These are phyloP conservation scores for Fregetta grallaria DNA, from an alignment of 2,113 vertebrate genomes.

Conservation along the genomic window DNA sequence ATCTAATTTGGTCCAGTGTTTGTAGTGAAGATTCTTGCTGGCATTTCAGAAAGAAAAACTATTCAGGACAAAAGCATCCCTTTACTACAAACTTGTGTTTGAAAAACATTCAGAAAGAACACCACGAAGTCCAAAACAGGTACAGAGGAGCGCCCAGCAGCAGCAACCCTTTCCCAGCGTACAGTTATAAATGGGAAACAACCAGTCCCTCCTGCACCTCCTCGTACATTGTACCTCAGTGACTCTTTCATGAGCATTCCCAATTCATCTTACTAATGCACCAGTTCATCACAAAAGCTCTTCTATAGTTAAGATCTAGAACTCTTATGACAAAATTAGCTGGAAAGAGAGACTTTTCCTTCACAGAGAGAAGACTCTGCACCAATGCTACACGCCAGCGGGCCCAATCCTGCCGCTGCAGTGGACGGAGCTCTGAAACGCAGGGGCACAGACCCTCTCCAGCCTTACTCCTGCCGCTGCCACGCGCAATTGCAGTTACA, in stretches of 20 bases:
- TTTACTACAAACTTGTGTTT: background rate
- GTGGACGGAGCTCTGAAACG: accelerated
- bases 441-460: background rate
- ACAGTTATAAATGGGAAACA: background rate
- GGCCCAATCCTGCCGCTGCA: accelerated
- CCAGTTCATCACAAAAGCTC: background rate
- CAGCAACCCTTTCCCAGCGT: background rate
- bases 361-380: background rate
- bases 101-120: background rate
- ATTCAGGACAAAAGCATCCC: background rate
- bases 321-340: background rate
- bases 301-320: background rate
- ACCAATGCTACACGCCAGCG: accelerated
- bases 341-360: background rate
- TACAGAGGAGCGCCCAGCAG: background rate
- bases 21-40: background rate
- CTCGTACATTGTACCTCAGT: background rate
- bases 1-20: background rate
- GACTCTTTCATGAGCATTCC: background rate
- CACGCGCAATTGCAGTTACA: accelerated
- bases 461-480: background rate
- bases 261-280: background rate
- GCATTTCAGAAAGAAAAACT: background rate
- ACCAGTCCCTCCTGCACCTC: background rate
- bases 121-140: background rate